phyloP scores from a whole-genome alignment of 2,113 vertebrate species.

The Myrmophylax atrothorax region DNA sequence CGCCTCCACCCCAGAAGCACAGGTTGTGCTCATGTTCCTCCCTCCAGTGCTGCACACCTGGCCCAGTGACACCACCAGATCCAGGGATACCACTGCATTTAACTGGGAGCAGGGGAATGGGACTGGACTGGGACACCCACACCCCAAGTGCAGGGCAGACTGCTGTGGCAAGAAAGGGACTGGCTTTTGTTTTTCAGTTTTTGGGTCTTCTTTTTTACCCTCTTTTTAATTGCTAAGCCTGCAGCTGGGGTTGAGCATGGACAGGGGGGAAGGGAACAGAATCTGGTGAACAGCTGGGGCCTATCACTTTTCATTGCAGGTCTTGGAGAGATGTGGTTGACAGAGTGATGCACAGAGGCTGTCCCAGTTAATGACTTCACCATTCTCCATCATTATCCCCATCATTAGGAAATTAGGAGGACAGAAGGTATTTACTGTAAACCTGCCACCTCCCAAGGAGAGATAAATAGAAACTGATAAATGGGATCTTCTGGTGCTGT shows the following conservation, averaged over 20 bases:
- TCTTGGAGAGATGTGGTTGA: slow-evolving; percentile 91
- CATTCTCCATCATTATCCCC: slow-evolving; percentile 99
- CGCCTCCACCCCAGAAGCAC: not conserved
- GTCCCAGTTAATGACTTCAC: slow-evolving; percentile 98
- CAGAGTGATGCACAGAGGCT: slow-evolving; percentile 98
- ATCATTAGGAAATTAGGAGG: slow-evolving; percentile 99
- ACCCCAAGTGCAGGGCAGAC: not conserved
- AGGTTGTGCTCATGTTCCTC: not conserved
- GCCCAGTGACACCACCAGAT: not conserved
- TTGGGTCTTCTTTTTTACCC: not conserved
- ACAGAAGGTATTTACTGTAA: slow-evolving; percentile 99
- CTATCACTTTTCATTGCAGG: slow-evolving; percentile 95
- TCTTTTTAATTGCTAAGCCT: slow-evolving; percentile 36
- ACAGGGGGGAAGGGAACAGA: slow-evolving; percentile 66
- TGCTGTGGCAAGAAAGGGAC: not conserved
- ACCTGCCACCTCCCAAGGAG: slow-evolving; percentile 99
- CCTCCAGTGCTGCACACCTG: not conserved
- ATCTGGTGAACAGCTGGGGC: slow-evolving; percentile 89
- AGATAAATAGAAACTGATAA: slow-evolving; percentile 99
- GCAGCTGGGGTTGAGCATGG: slow-evolving; percentile 30
- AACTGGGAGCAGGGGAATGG: not conserved
- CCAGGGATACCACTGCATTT: not conserved
- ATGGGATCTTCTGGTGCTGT: slow-evolving; percentile 92
- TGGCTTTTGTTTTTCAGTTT: not conserved
- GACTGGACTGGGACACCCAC: rapidly evolving